Base-by-base conservation (phyloP, 1,140 invertebrate species). In the Monomorium pharaonis region DNA sequence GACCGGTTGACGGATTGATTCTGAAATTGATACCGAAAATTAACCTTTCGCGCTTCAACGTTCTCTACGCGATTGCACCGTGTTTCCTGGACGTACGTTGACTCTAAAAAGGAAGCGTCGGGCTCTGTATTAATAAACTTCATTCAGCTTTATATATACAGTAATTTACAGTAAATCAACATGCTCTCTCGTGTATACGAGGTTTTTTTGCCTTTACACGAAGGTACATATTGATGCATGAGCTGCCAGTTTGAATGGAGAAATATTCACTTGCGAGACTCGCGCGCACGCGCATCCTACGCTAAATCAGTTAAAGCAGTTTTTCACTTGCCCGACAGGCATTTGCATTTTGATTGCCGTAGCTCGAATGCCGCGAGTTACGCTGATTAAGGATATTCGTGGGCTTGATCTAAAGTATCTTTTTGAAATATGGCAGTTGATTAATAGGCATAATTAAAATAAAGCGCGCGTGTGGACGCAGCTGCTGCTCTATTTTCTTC, bases 321-420 rank as follows among this genome's bases (percentile, higher is more conserved):
- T 81, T 81, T 72, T 81, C 65, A 81, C 69, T 81, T 44, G 37
- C 27, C 21, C 51, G 65, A 72, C 78, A 44, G 24, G 51, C n/a
- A 72, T 81, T 81, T 81, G 78, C 78, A 81, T 81, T 81, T 83
- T 83, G 37, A 83, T 83, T 74, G 65, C 78, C 78, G 67, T 27
- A 33, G 44, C 78, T 74, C 18, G 65, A 44, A 58, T 37, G 44
- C 63, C 49, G 21, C 77, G 47, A 80, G 77, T 80, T 80, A 80
- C 76, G 62, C 37, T 81, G 78, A 70, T 83, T 72, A 83, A 83
- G 67, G 44, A 83, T 47, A 67, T 81, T 81, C 44, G 78, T 81
- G 54, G n/a, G 67, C 51, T 56, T 27, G 65, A 70, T 81, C 78
- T 81, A 58, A 72, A 58, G 37, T 72, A 81, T 72, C 65, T 81